A percentile compares a stretch with the other conserved stretches of the same genome.
phyloP scores from a whole-genome alignment of 2,888 invertebrate species.

The Agonopterix subpropinquella region DNA sequence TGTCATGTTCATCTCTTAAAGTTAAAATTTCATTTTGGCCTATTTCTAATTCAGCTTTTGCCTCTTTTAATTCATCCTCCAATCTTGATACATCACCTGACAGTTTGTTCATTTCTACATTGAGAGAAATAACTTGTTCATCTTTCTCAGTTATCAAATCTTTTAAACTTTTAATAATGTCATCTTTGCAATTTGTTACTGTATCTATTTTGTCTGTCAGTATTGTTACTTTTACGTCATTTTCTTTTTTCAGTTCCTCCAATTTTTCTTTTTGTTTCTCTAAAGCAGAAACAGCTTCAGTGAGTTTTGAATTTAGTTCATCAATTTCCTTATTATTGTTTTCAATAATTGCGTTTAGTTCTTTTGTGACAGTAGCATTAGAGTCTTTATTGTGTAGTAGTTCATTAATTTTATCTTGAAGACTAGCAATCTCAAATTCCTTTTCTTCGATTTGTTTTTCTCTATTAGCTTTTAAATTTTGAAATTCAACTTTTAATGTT shows the following conservation, averaged over 20 bases:
- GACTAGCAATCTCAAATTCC: not conserved
- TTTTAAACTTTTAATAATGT: conserved; percentile 43
- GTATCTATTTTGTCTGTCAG: conserved; percentile 60
- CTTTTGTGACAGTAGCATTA: too few relatives aligned
- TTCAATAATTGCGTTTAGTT: conserved; percentile 7
- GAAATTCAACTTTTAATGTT: conserved; percentile 27
- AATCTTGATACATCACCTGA: conserved; percentile 36
- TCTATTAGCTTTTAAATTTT: conserved; percentile 19
- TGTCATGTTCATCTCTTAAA: conserved; percentile 45
- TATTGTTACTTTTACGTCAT: conserved; percentile 42
- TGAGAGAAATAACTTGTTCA: conserved; percentile 42
- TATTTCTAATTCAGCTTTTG: conserved; percentile 53
- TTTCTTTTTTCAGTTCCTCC: conserved; percentile 57
- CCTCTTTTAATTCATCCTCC: conserved; percentile 48
- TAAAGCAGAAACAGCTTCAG: conserved; percentile 22
- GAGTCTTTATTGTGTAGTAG: not conserved
- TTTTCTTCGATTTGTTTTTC: not conserved
- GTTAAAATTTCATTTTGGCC: conserved; percentile 45
- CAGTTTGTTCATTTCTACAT: conserved; percentile 51
- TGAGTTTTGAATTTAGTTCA: conserved; percentile 22
- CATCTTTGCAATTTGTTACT: conserved; percentile 42
- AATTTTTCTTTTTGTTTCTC: conserved; percentile 50
- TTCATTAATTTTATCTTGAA: not conserved
- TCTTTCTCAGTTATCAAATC: conserved; percentile 46
- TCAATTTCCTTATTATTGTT: conserved; percentile 27